Evolutionary conservation across 2,888 invertebrate species (phyloP).

Genomic region (Andrena minutula): DNA sequence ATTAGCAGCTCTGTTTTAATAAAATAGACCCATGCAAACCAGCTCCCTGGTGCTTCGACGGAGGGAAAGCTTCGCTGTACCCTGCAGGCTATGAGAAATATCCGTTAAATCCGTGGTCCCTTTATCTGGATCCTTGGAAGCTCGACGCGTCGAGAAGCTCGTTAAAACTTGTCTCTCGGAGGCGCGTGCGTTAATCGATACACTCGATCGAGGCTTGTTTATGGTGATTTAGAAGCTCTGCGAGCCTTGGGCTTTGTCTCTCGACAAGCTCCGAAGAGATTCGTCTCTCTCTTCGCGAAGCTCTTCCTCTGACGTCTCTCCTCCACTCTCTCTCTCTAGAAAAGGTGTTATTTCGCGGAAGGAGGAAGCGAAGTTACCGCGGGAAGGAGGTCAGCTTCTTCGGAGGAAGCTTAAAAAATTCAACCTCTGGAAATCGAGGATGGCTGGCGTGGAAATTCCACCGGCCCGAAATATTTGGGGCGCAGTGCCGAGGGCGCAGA

Average conservation of each 20-base stretch:
- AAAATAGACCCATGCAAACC: slow-evolving; percentile 17
- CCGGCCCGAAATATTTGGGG: slow-evolving; percentile 31
- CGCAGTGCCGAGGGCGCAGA: background rate
- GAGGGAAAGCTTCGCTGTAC: too few species aligned
- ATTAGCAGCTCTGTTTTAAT: slow-evolving; percentile 21
- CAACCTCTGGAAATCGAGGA: background rate
- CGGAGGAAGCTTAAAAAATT: background rate
- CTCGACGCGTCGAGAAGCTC: slow-evolving; percentile 3
- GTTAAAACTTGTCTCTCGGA: slow-evolving; percentile 10
- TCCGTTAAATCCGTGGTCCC: too few species aligned
- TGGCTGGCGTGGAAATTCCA: slow-evolving; percentile 9
- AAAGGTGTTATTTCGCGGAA: too few species aligned
- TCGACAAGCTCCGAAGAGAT: too few species aligned
- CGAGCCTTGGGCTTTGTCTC: slow-evolving; percentile 1
- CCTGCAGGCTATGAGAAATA: background rate
- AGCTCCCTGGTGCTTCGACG: background rate
- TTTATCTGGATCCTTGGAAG: background rate
- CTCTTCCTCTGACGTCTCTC: too few species aligned
- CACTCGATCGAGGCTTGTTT: background rate
- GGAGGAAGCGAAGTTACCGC: too few species aligned
- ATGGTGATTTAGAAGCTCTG: background rate
- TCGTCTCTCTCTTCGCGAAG: too few species aligned
- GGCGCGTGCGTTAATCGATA: background rate
- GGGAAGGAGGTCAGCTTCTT: too few species aligned
- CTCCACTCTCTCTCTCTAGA: too few species aligned